Evolutionary conservation across 2,888 invertebrate species (phyloP).

Genomic region (Colostygia pectinataria): DNA sequence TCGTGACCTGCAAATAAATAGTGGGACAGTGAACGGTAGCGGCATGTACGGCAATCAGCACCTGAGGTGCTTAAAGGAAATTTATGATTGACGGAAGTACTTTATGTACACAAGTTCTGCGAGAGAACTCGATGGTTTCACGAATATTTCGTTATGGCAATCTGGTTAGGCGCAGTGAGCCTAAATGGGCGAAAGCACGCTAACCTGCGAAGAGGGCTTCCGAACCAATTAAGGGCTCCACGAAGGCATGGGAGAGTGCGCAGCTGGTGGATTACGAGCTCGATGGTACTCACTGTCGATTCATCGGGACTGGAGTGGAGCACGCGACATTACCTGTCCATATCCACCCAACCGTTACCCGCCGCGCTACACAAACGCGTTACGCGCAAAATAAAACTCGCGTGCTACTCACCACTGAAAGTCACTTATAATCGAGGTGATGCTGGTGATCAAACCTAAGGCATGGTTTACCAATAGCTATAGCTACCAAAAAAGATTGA

Average conservation of each 20-base stretch:
- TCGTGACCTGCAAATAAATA: constrained; percentile 50
- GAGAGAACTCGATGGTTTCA: constrained; percentile 68
- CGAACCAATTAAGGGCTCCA: constrained; percentile 80
- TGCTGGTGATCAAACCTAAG: no score
- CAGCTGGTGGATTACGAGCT: constrained; percentile 77
- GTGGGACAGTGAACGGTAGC: constrained; percentile 50
- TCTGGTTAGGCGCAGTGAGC: constrained; percentile 76
- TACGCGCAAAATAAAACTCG: constrained; percentile 16
- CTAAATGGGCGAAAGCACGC: constrained; percentile 75
- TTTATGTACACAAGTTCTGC: constrained; percentile 52
- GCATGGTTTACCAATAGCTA: no score
- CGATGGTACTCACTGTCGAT: constrained; percentile 77
- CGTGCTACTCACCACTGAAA: no score
- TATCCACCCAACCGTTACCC: constrained; percentile 46
- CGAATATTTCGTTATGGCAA: constrained; percentile 76
- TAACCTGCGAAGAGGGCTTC: constrained; percentile 77
- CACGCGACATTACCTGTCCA: constrained; percentile 57
- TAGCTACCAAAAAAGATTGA: no score
- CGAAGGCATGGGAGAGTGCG: constrained; percentile 74
- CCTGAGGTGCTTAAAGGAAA: constrained; percentile 59
- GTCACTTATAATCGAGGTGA: no score
- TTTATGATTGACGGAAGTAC: constrained; percentile 54
- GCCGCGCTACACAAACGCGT: constrained; percentile 5
- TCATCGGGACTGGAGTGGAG: constrained; percentile 61
- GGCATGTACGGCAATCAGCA: constrained; percentile 58